phyloP scores from a whole-genome alignment of 2,797 vertebrate species.

The Liasis olivaceus region DNA sequence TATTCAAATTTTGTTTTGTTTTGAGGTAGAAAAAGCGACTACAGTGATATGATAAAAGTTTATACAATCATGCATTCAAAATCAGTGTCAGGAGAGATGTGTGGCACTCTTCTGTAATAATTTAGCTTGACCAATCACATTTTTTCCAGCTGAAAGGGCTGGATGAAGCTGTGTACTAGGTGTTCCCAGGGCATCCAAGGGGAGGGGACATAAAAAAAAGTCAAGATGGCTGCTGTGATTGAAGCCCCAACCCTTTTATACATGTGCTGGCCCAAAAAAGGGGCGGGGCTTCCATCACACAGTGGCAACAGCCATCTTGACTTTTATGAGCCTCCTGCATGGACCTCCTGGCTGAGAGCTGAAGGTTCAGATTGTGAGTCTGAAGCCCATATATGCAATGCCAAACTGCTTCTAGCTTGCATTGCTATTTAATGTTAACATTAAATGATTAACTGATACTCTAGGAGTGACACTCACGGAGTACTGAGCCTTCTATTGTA shows the following conservation, averaged over 20 bases:
- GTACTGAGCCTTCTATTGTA: conserved; percentile 1
- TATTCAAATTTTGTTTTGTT: neutral
- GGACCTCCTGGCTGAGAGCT: neutral
- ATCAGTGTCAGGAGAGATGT: neutral
- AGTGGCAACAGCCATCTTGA: neutral
- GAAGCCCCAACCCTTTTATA: neutral
- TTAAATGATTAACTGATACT: neutral
- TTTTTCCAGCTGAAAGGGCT: neutral
- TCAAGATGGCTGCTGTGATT: neutral
- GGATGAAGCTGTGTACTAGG: neutral
- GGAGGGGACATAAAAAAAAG: neutral
- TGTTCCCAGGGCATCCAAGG: neutral
- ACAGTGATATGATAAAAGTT: neutral
- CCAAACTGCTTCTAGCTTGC: neutral
- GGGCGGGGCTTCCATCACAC: neutral
- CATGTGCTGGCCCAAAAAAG: neutral
- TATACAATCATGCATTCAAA: neutral
- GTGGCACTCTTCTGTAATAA: neutral
- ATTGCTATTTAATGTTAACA: conserved; percentile 15
- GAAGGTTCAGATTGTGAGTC: neutral
- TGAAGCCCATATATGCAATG: neutral
- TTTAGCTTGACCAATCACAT: neutral
- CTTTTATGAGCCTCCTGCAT: neutral
- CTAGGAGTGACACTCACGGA: neutral
- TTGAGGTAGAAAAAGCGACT: neutral